phyloP scores from a whole-genome alignment of 2,888 invertebrate species.

The Clepsis dumicolana region DNA sequence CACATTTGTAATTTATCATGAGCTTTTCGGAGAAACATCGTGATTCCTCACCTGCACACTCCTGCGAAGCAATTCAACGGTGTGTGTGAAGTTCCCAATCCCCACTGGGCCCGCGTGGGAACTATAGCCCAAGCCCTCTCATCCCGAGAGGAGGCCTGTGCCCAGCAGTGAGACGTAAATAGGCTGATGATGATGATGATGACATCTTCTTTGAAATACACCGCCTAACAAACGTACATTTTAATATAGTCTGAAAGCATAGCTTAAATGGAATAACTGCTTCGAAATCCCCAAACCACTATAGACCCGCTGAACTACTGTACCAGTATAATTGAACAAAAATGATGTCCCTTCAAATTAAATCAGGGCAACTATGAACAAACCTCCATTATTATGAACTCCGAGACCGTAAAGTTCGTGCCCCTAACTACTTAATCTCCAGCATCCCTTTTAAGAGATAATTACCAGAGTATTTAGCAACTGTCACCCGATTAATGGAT shows the following conservation, averaged over 20 bases:
- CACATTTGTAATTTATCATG: too few relatives aligned
- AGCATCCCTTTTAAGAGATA: constrained; percentile 43
- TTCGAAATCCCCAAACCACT: not conserved
- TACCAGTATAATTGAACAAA: constrained; percentile 1
- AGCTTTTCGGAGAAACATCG: too few relatives aligned
- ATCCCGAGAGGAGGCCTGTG: too few relatives aligned
- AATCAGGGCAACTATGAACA: constrained; percentile 37
- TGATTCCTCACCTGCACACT: too few relatives aligned
- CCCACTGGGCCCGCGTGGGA: too few relatives aligned
- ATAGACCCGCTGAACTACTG: not conserved
- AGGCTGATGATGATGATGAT: too few relatives aligned
- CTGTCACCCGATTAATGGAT: constrained; percentile 43
- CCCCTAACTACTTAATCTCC: constrained; percentile 29
- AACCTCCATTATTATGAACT: constrained; percentile 31
- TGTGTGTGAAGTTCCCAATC: too few relatives aligned
- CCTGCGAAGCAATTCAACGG: too few relatives aligned
- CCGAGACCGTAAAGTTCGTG: constrained; percentile 33
- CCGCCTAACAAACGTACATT: not conserved
- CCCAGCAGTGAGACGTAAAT: too few relatives aligned
- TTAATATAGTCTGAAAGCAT: not conserved
- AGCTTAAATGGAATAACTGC: not conserved
- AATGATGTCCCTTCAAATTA: constrained; percentile 21
- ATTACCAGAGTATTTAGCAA: constrained; percentile 40
- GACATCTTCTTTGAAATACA: too few relatives aligned
- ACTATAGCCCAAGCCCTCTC: too few relatives aligned